Percentiles rank a stretch among this genome's conserved stretches.
phyloP scores from a whole-genome alignment of 2,797 vertebrate species.

The Tragopan temminckii region DNA sequence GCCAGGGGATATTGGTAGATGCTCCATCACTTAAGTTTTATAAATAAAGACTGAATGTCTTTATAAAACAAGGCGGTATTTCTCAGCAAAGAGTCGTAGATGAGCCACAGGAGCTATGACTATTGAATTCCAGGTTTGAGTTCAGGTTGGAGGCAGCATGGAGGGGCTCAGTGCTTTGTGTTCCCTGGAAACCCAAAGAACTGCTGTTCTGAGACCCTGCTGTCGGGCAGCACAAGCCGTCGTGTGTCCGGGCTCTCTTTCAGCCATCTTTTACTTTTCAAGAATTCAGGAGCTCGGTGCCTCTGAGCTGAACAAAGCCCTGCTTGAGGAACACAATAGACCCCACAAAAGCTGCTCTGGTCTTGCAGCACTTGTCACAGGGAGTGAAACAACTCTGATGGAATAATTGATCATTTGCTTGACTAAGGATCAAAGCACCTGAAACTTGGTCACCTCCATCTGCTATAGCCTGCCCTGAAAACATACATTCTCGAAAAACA shows the following conservation, averaged over 20 bases:
- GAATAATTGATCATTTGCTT: neutral
- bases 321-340: fast-evolving
- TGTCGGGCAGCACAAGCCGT: fast-evolving
- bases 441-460: neutral
- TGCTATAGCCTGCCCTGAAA: neutral
- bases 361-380: neutral
- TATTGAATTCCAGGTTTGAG: neutral
- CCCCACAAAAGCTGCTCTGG: neutral
- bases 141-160: neutral
- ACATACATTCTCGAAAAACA: neutral
- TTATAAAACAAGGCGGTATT: slow-evolving; percentile 24
- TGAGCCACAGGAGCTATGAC: neutral
- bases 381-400: neutral
- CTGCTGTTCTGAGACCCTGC: neutral
- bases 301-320: neutral
- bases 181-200: neutral
- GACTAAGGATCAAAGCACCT: neutral
- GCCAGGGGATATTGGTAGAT: slow-evolving; percentile 41
- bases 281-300: neutral
- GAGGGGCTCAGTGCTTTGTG: neutral
- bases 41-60: slow-evolving; percentile 44
- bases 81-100: neutral
- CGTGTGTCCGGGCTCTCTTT: fast-evolving
- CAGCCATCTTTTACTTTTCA: neutral
- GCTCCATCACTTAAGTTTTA: slow-evolving; percentile 51